Percentiles rank a stretch among this genome's conserved stretches.
Conservation (phyloP, 2,888 invertebrate species). For the Drosophila cognata region DNA sequence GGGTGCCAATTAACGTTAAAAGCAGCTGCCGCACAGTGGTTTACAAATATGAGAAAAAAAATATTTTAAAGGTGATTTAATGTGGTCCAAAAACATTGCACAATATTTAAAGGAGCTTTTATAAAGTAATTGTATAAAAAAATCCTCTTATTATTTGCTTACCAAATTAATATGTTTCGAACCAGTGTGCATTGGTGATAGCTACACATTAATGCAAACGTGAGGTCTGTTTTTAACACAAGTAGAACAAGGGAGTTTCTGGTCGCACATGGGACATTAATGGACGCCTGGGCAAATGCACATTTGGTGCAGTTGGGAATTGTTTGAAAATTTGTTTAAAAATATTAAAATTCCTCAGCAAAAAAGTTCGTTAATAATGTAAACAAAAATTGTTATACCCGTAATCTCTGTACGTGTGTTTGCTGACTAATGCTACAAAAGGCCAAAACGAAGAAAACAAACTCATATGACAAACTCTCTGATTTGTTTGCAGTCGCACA, state of each 20-base stretch:
- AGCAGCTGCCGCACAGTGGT: constrained; percentile 45
- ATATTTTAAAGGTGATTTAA: background rate
- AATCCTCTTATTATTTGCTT: background rate
- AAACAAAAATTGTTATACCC: constrained; percentile 4
- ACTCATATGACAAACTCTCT: constrained; percentile 6
- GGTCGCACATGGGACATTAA: constrained; percentile 9
- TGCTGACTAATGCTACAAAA: constrained; percentile 32
- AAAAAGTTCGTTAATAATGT: constrained; percentile 22
- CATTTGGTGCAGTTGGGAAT: constrained; percentile 6
- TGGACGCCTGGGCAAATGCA: constrained; percentile 3
- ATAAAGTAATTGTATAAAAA: background rate
- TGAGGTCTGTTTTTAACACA: constrained; percentile 24
- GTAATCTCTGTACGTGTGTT: constrained; percentile 9
- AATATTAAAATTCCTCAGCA: constrained; percentile 28
- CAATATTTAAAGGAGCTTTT: background rate
- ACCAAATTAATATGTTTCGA: background rate
- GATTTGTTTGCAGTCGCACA: constrained; percentile 49
- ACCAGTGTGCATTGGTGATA: constrained; percentile 31
- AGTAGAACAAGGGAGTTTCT: constrained; percentile 31
- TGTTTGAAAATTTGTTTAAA: background rate
- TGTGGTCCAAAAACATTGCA: background rate
- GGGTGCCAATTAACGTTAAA: constrained; percentile 60
- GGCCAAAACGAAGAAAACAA: background rate
- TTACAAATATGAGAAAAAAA: background rate
- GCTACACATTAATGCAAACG: background rate